A percentile compares a stretch with the other conserved stretches of the same genome.
phyloP scores from a whole-genome alignment of 53 echinoderm and acorn worm genomes.

The Mesocentrotus franciscanus region DNA sequence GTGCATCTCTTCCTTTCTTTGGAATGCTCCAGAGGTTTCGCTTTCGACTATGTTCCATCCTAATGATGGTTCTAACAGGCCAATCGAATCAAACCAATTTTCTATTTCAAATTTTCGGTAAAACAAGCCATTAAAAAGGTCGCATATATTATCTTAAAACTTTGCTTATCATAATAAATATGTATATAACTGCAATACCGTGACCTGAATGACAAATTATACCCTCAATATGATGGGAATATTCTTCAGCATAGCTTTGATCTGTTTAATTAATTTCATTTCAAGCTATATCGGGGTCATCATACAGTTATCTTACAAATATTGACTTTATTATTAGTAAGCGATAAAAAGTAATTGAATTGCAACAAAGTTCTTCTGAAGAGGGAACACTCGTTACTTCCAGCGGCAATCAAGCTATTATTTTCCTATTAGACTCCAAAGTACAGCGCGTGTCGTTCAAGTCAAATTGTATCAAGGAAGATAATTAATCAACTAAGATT shows the following conservation, averaged over 20 bases:
- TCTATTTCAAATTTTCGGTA: too few species aligned
- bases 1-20: too few species aligned
- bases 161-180: not conserved
- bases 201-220: not conserved
- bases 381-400: not conserved
- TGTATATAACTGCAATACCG: not conserved
- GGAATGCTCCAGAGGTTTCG: too few species aligned
- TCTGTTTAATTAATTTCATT: not conserved
- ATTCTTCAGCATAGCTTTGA: not conserved
- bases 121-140: not conserved
- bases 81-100: too few species aligned
- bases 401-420: not conserved
- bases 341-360: constrained; percentile 43
- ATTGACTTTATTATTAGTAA: constrained; percentile 26
- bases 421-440: constrained; percentile 38
- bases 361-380: constrained; percentile 12
- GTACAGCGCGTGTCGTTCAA: constrained; percentile 23
- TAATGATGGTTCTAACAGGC: too few species aligned
- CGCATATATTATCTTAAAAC: not conserved
- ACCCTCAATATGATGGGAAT: not conserved
- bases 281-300: constrained; percentile 5
- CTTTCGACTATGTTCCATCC: too few species aligned
- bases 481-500: not conserved
- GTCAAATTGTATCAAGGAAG: not conserved
- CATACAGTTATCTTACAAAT: constrained; percentile 4